Percentiles rank a stretch among this genome's conserved stretches.
phyloP scores from a whole-genome alignment of 1,140 invertebrate genomes.

The Aphidius gifuensis region DNA sequence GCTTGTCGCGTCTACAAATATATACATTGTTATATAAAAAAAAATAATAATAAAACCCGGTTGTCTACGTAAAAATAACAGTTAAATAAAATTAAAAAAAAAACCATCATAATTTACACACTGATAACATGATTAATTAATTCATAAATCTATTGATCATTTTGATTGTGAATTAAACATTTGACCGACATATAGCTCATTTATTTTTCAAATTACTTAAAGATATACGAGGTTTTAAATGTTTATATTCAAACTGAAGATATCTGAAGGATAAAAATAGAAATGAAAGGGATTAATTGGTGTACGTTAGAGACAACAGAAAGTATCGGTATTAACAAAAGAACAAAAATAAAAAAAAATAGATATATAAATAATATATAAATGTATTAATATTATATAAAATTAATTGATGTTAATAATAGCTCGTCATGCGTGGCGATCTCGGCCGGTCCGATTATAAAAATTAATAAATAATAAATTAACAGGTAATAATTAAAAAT shows the following conservation, averaged over 20 bases:
- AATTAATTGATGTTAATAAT: conserved; percentile 25
- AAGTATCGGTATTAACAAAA: conserved; percentile 40
- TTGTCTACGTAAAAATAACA: not conserved
- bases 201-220: conserved; percentile 50
- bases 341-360: conserved; percentile 25
- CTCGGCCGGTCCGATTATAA: conserved; percentile 12
- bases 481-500: not conserved
- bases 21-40: conserved; percentile 14
- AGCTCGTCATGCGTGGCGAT: conserved; percentile 23
- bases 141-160: too few relatives aligned
- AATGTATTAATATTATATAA: conserved; percentile 25
- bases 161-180: conserved; percentile 2
- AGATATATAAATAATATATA: conserved; percentile 18
- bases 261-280: too few relatives aligned
- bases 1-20: conserved; percentile 5
- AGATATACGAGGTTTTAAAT: conserved; percentile 24
- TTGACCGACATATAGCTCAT: conserved; percentile 31
- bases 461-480: not conserved
- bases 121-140: too few relatives aligned
- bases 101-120: conserved; percentile 1
- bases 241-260: conserved; percentile 6
- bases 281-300: conserved; percentile 33
- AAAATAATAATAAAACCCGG: not conserved
- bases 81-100: conserved; percentile 4
- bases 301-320: conserved; percentile 50